Conservation (phyloP, 2,113 vertebrate species). For the Alosa alosa region DNA sequence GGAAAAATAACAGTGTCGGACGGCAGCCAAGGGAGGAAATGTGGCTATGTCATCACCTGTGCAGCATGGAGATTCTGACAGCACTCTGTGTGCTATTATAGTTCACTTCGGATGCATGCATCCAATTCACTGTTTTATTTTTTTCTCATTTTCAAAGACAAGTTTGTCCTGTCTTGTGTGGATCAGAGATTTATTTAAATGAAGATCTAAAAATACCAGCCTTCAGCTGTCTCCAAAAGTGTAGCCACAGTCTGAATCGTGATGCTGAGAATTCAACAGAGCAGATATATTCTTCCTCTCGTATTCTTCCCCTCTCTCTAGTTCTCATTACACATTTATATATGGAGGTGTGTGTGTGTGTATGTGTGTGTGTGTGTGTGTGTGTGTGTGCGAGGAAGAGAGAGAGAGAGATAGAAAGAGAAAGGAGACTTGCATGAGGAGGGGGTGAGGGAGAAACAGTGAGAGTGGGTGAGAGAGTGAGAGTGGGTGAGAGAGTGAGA, state of each 20-base stretch:
- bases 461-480: background rate
- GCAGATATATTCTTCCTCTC: background rate
- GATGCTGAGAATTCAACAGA: background rate
- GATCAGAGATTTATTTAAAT: background rate
- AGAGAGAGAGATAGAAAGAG: slow-evolving; percentile 11
- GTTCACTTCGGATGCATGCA: background rate
- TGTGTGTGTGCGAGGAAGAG: slow-evolving; percentile 46
- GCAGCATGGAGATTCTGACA: background rate
- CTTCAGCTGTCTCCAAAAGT: background rate
- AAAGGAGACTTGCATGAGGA: background rate
- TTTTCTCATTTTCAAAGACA: background rate
- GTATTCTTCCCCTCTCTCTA: slow-evolving; percentile 42
- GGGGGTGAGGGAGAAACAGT: slow-evolving; percentile 38
- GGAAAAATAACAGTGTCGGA: background rate
- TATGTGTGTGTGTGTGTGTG: background rate
- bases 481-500: slow-evolving; percentile 21
- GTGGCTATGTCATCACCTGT: background rate
- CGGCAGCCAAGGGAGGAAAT: background rate
- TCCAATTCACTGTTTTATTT: background rate
- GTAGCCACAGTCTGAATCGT: background rate
- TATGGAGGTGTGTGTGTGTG: background rate
- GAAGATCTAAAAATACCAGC: slow-evolving; percentile 9
- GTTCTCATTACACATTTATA: slow-evolving; percentile 59
- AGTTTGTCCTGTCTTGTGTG: background rate
- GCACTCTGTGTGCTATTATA: background rate